Evolutionary conservation across 2,888 invertebrate species (phyloP).

Genomic region (Troilus luridus): DNA sequence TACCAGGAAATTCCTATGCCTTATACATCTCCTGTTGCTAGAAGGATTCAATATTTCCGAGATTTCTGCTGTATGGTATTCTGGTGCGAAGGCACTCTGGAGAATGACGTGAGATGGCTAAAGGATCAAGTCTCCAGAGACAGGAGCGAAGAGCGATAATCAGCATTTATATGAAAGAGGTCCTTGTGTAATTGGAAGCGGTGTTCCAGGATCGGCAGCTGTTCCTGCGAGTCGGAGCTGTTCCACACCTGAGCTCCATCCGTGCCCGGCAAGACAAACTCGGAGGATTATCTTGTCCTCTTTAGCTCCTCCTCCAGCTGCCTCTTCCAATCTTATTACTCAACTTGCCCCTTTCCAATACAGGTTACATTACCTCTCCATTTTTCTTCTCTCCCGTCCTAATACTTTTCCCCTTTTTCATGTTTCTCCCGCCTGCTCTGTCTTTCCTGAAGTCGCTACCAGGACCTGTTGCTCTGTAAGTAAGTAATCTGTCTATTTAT

Average conservation of each 20-base stretch:
- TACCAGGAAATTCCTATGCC: not conserved
- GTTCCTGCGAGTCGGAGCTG: not conserved
- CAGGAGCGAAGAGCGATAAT: not conserved
- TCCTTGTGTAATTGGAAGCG: not conserved
- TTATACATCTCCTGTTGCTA: not conserved
- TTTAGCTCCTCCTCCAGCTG: slow-evolving; percentile 11
- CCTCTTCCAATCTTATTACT: slow-evolving; percentile 21
- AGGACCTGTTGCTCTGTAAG: not conserved
- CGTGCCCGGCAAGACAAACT: slow-evolving; percentile 20
- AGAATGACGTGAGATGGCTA: not conserved
- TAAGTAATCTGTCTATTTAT: not conserved
- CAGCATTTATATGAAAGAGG: slow-evolving; percentile 1
- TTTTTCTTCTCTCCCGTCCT: slow-evolving; percentile 5
- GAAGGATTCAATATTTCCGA: not conserved
- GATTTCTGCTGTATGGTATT: not conserved
- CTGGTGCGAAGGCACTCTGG: not conserved
- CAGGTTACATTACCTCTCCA: slow-evolving; percentile 1
- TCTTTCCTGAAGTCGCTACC: not conserved
- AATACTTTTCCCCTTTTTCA: slow-evolving; percentile 22
- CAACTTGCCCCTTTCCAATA: slow-evolving; percentile 18
- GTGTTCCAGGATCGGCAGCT: too few relatives aligned
- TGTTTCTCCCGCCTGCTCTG: not conserved
- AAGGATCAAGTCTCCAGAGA: not conserved
- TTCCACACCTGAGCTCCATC: not conserved
- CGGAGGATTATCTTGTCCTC: not conserved